phyloP scores from a whole-genome alignment of 2,113 vertebrate species.

The Vicugna pacos region DNA sequence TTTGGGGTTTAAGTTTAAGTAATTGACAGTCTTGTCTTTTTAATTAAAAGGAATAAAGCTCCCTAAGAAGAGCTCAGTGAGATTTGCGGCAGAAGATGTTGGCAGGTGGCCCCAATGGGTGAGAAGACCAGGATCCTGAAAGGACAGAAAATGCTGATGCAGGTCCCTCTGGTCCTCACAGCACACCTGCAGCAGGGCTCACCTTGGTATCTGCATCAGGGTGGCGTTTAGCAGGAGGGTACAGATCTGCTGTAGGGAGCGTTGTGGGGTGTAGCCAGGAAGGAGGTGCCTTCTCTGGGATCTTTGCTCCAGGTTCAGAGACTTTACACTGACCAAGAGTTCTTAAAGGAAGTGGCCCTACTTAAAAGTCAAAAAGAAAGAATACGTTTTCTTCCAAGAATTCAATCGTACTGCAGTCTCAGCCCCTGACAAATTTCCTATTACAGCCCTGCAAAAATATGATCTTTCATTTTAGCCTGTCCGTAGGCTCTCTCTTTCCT shows the following conservation, averaged over 20 bases:
- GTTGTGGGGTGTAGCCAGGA: neutral
- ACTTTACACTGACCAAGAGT: neutral
- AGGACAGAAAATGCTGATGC: neutral
- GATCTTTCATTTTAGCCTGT: neutral
- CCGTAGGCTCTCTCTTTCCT: neutral
- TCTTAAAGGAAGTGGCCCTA: neutral
- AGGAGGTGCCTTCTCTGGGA: neutral
- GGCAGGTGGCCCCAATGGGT: neutral
- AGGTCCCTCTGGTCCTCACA: neutral
- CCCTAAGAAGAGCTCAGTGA: slow-evolving; percentile 64
- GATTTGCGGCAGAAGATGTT: slow-evolving; percentile 51
- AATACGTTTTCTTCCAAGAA: neutral
- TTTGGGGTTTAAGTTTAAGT: slow-evolving; percentile 82
- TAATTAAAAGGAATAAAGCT: slow-evolving; percentile 76
- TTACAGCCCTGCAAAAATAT: neutral
- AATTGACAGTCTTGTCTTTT: slow-evolving; percentile 82
- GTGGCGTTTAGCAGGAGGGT: neutral
- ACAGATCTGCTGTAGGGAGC: neutral
- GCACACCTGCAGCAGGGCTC: rapidly evolving
- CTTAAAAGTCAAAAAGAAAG: neutral
- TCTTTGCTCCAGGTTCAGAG: neutral
- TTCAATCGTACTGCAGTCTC: neutral
- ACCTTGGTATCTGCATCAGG: neutral
- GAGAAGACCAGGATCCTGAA: neutral
- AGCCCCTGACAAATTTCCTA: neutral